Base-by-base conservation (phyloP, 2,113 vertebrate genomes). In the Tragelaphus imberbis region DNA sequence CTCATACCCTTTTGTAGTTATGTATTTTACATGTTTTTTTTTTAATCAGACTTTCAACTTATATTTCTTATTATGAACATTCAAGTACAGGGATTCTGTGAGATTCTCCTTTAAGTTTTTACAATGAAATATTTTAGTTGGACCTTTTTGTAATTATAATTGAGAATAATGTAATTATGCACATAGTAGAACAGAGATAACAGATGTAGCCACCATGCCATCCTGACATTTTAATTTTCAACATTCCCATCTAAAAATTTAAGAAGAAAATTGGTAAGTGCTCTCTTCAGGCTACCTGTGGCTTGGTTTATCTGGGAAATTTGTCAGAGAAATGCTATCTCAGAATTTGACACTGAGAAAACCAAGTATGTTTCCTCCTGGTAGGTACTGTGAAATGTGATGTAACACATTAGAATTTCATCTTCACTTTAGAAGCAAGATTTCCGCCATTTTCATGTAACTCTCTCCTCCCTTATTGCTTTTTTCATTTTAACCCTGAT, bases 301-400 rank as follows among this genome's bases (percentile, higher is more conserved):
- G 40, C 28, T 89, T 93, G 30, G 77, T 89, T 91, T 92, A 44
- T 82, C 55, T 91, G 33, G 96, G 55, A 95, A 95, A 86, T 85
- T 92, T 96, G 19, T 87, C 71, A 90, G 94, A 95, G 81, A 84
- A 95, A 94, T 92, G 27, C 63, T 91, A 4, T 91, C 89, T 84
- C 61, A 75, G 51, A 96, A 93, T 84, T 80, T 90, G 80, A 84
- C 95, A 89, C 7, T 95, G 94, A 97, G 61, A 87, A 97, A 93
- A 84, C 14, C 51, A 96, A 91, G 36, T 58, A 33, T 59, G 10
- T 92, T 96, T 79, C 65, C n/a, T 86, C 51, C 55, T 56, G 47
- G 92, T 33, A 96, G 82, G 55, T 68, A 79, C 86, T 47, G 14
- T 68, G 61, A 91, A 68, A 90, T 86, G 28, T 79, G 47, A 79